These are phyloP conservation scores for Tryphoninae sp. DNA, from an alignment of 2,888 invertebrate species.

Conservation along the genomic window DNA sequence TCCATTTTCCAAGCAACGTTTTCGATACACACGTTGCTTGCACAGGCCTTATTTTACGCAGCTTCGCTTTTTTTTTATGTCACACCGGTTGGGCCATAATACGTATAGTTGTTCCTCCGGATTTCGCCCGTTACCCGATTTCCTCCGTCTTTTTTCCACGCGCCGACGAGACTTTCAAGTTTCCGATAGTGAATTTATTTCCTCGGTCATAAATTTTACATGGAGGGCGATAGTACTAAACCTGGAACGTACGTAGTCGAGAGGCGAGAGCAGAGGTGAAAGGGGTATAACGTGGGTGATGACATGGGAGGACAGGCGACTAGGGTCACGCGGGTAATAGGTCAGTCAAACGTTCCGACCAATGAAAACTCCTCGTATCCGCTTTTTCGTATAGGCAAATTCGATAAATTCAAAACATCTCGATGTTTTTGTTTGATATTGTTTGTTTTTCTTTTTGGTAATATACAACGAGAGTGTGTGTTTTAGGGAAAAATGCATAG, in stretches of 20 bases:
- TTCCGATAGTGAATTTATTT: constrained; percentile 67
- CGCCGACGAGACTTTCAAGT: constrained; percentile 62
- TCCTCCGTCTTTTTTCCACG: constrained; percentile 41
- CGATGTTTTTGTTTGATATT: background rate
- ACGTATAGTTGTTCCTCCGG: background rate
- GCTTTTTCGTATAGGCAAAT: background rate
- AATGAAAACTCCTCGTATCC: background rate
- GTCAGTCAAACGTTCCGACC: background rate
- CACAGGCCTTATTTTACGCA: constrained; percentile 48
- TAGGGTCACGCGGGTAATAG: background rate
- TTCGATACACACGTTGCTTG: constrained; percentile 29
- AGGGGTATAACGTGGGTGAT: background rate
- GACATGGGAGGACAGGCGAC: background rate
- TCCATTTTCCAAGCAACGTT: background rate
- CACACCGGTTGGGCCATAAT: constrained; percentile 7
- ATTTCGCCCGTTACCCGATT: constrained; percentile 17
- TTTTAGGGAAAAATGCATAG: too few relatives aligned
- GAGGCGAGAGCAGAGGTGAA: background rate
- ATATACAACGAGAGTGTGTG: too few relatives aligned
- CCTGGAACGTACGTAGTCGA: background rate
- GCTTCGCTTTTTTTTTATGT: constrained; percentile 46
- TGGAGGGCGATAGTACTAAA: constrained; percentile 49
- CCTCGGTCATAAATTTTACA: constrained; percentile 64
- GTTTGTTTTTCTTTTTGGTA: background rate
- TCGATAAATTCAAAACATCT: constrained; percentile 7